Percentiles rank a stretch among this genome's conserved stretches.
Evolutionary conservation across 2,888 invertebrate species (phyloP).

Genomic region (Parthenolecanium corni): DNA sequence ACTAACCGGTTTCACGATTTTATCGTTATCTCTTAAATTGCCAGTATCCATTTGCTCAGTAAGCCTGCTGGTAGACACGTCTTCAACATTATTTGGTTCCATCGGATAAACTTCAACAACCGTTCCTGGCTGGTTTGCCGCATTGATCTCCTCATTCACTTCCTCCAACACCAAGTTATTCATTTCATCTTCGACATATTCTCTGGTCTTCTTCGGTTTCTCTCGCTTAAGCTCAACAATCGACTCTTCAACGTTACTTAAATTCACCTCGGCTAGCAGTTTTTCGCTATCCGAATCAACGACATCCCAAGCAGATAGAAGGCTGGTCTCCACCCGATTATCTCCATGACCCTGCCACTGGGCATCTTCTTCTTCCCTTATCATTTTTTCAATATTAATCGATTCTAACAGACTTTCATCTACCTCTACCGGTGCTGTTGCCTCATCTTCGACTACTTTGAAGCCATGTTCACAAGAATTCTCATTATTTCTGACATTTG

Average conservation of each 20-base stretch:
- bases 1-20: not conserved
- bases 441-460: too few relatives aligned
- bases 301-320: conserved; percentile 39
- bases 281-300: conserved; percentile 44
- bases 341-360: conserved; percentile 36
- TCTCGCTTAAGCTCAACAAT: too few relatives aligned
- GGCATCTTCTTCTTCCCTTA: conserved; percentile 35
- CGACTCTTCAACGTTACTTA: too few relatives aligned
- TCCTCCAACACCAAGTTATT: too few relatives aligned
- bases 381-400: conserved; percentile 15
- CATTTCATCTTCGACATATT: too few relatives aligned
- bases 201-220: too few relatives aligned
- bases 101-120: too few relatives aligned
- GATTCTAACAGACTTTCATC: not conserved
- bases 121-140: too few relatives aligned
- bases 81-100: too few relatives aligned
- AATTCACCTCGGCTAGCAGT: conserved; percentile 35
- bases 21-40: not conserved
- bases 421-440: not conserved
- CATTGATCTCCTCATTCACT: too few relatives aligned
- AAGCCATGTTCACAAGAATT: too few relatives aligned
- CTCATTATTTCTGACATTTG: too few relatives aligned
- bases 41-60: not conserved
- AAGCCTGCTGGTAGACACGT: not conserved
- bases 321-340: not conserved